Evolutionary conservation across 1,140 invertebrate species (phyloP), one percentile per base, ranked within the genome.

Genomic region (Odontomachus brunneus): DNA sequence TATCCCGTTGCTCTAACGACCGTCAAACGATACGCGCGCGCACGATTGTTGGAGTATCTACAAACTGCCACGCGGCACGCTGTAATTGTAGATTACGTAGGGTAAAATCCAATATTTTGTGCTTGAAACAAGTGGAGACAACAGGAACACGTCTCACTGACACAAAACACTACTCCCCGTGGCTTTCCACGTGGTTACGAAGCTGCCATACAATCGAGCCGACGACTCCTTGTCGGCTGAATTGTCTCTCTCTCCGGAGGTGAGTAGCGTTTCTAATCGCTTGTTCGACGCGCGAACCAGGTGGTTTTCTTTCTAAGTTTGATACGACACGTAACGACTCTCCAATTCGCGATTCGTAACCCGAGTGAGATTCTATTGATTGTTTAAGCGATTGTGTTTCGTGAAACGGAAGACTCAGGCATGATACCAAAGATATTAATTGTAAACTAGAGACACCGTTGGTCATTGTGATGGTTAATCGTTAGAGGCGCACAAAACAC

Each of bases 361-460:
- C 74, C 76, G 55, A 59, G 49, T 84, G 62, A 82, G 86, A 26
- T 88, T 84, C 60, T 69, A 78, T 57, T 55, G 57, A 85, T 76
- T 57, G 60, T 81, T 84, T 87, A 85, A n/a, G 80, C 71, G 73
- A 74, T 84, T 59, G 82, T 85, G 82, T 85, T 82, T 85, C 48
- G 19, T 84, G 5, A 82, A 86, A 90, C 57, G 83, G 91, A 92
- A 89, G 90, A 92, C 93, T 94, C 92, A 94, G 93, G 92, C 92
- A 92, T 84, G 84, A 93, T 93, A 93, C 93, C 93, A 94, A 94
- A 94, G 92, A 94, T 92, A 89, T 92, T 91, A 90, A 90, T 87
- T 87, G 82, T 93, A 90, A 90, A 90, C 74, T 91, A 90, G 76
- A 90, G 78, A 66, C 86, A 91, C 82, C 88, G 89, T 91, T 91